These are phyloP conservation scores for Myotis planiceps DNA, from an alignment of 2,797 vertebrate genomes.

Conservation along the genomic window DNA sequence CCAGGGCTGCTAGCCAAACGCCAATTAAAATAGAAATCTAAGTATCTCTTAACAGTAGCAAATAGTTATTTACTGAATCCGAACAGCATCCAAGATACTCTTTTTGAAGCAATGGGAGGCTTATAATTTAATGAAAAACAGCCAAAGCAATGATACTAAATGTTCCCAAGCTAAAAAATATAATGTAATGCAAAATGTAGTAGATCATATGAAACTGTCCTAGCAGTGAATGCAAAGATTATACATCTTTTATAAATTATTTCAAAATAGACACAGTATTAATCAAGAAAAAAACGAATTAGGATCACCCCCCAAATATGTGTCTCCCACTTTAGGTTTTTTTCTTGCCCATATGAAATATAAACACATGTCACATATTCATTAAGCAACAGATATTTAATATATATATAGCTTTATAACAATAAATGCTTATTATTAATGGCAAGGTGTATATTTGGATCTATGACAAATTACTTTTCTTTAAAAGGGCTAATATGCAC, in stretches of 20 bases:
- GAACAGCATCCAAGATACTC: background rate
- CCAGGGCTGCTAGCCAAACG: background rate
- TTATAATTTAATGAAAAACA: background rate
- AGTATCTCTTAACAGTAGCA: background rate
- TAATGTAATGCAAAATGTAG: background rate
- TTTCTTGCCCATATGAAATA: background rate
- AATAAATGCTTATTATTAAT: background rate
- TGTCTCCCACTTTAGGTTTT: background rate
- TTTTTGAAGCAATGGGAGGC: background rate
- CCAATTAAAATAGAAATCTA: background rate
- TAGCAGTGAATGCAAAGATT: background rate
- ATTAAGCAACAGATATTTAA: background rate
- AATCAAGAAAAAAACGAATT: background rate
- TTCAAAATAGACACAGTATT: background rate
- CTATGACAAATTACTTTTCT: background rate
- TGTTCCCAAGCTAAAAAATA: slow-evolving; percentile 21
- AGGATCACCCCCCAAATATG: background rate
- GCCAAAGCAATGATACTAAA: background rate
- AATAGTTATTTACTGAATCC: slow-evolving; percentile 17
- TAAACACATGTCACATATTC: background rate
- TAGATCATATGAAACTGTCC: background rate
- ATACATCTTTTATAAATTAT: background rate
- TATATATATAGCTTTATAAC: background rate
- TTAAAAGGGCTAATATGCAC: background rate
- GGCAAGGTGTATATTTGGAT: background rate